Percentiles rank a stretch among this genome's conserved stretches.
Evolutionary conservation across 1,140 invertebrate species (phyloP).

Genomic region (Bombus impatiens): DNA sequence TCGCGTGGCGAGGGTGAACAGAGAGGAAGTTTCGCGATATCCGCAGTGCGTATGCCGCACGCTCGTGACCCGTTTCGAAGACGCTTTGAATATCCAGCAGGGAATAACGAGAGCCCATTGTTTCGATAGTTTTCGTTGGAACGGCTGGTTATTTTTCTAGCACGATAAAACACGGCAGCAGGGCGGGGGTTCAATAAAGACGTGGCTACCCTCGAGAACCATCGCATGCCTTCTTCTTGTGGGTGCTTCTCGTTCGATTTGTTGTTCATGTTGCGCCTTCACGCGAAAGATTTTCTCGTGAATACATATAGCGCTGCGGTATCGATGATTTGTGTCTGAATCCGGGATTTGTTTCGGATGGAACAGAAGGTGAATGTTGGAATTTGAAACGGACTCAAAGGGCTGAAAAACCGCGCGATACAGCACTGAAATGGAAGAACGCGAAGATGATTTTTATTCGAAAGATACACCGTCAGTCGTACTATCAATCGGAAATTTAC

Average conservation of each 20-base stretch:
- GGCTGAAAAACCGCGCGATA: not conserved
- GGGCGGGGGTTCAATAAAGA: not conserved
- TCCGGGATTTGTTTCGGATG: not conserved
- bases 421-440: not conserved
- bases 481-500: no score
- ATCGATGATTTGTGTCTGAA: not conserved
- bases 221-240: not conserved
- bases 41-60: constrained; percentile 51
- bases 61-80: constrained; percentile 49
- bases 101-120: constrained; percentile 32
- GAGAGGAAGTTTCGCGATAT: constrained; percentile 9
- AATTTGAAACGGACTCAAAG: not conserved
- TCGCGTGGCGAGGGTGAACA: not conserved
- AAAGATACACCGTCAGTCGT: no score
- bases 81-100: constrained; percentile 39
- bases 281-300: not conserved
- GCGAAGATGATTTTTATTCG: no score
- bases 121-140: constrained; percentile 23
- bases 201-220: no score
- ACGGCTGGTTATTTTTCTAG: constrained; percentile 9
- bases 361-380: not conserved
- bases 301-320: no score
- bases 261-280: not conserved
- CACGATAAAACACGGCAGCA: not conserved
- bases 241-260: no score